Evolutionary conservation across 2,797 vertebrate species (phyloP), one percentile per base, ranked within the genome.

Genomic region (Macroramphosus scolopax): DNA sequence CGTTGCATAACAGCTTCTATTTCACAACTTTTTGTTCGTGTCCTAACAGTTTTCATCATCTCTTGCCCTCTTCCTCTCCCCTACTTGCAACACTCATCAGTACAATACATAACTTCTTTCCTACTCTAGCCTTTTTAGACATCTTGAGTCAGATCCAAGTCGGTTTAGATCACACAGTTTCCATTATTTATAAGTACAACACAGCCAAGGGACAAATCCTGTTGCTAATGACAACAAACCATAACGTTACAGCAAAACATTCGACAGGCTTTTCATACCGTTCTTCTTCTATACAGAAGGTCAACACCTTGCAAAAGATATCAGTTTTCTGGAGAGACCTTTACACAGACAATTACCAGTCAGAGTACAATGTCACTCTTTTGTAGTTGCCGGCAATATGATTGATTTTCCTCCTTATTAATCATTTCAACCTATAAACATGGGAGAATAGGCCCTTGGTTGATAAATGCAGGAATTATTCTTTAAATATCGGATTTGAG

Each of bases 221-320:
- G 82, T 83, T 75, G 65, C 76, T 64, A 62, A 47, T 63, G 69
- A 67, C 68, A 76, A 76, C 82, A 60, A 68, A 53, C 5, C 24
- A 39, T 43, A 45, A 31, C 39, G 36, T 58, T 28, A 17, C 14
- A 33, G 20, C 28, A 51, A 66, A 69, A 65, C 13, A 42, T 14
- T 52, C 14, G 30, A 18, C 22, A 35, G 29, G 15, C 35, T 35
- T 33, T 8, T 30, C 8, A 18, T 29, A 31, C 49, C 17, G 28
- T 10, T 12, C n/a, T 51, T 51, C 29, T 7, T n/a, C 22, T 37
- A 5, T n/a, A n/a, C n/a, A n/a, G n/a, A n/a, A n/a, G n/a, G n/a
- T n/a, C n/a, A n/a, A n/a, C n/a, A n/a, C n/a, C n/a, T n/a, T n/a
- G n/a, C n/a, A n/a, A n/a, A n/a, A n/a, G n/a, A n/a, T n/a, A n/a